phyloP scores from a whole-genome alignment of 2,113 vertebrate genomes.

The Pelvicachromis taeniatus region DNA sequence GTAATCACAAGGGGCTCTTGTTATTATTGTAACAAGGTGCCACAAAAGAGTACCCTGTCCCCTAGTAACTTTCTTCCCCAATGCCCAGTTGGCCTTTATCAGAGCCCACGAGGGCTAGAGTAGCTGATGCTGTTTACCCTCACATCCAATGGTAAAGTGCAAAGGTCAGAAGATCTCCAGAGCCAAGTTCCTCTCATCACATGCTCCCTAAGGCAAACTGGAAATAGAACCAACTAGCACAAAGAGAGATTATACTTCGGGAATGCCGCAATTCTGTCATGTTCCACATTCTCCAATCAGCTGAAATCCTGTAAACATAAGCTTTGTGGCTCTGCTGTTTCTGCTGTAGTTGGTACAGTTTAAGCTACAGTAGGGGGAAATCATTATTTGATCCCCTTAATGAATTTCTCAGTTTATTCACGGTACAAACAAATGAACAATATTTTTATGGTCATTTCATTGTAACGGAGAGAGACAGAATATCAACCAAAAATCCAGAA shows the following conservation, averaged over 20 bases:
- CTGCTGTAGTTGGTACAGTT: neutral
- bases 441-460: neutral
- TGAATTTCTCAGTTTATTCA: neutral
- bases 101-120: neutral
- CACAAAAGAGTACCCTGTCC: neutral
- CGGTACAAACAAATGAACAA: neutral
- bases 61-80: neutral
- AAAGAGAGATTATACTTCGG: neutral
- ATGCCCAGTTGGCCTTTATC: slow-evolving; percentile 30
- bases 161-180: slow-evolving; percentile 38
- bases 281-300: neutral
- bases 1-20: slow-evolving; percentile 34
- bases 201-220: neutral
- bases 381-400: neutral
- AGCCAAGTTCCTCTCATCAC: slow-evolving; percentile 20
- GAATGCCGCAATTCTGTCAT: neutral
- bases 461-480: neutral
- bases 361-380: neutral
- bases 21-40: slow-evolving; percentile 30
- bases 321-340: neutral
- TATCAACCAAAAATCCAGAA: neutral
- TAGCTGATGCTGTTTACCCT: neutral
- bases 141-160: neutral
- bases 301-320: neutral
- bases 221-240: neutral